Base-by-base conservation (phyloP, 2,888 invertebrate species). In the Camptogramma bilineatum region DNA sequence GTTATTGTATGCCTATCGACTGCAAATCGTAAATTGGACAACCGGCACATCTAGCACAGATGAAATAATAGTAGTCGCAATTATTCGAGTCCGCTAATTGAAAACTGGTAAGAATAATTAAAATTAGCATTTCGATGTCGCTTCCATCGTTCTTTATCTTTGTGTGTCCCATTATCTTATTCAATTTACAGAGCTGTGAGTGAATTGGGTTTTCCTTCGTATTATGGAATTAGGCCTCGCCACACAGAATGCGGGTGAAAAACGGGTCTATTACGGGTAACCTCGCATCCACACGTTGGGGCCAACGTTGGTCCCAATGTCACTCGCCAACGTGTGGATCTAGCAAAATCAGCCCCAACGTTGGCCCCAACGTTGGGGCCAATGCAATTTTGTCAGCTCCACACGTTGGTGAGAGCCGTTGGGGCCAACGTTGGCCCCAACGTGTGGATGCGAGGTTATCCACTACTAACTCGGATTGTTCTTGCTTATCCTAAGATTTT, bases 91-190 rank as follows among this genome's bases (percentile, higher is more conserved):
- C 10, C 52, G 63, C 60, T 69, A 55, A 76, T 70, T 64, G 63
- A 70, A 68, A 70, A 71, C 65, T 64, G 48, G 64, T 68, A 67
- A 73, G 74, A 74, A 72, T 73, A 75, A 78, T 77, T 79, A 73
- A 73, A 78, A 81, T 79, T 76, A 68, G 69, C 73, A 75, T 78
- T 75, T 73, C 66, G 65, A 64, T 70, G 70, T 59, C 79, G 71
- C 74, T 80, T 83, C 79, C 80, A 79, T 75, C 61, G 63, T 73
- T 75, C 61, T 73, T 65, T 74, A 72, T 84, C 86, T 73, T 65
- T 81, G 86, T 80, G 62, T 63, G 72, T 74, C 80, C 86, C 88
- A 89, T 91, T 91, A 89, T 84, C 81, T 87, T 87, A 91, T 91
- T 92, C 90, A 91, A 91, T 91, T 89, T 86, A 82, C 80, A 77